Evolutionary conservation across 2,113 vertebrate genomes (phyloP), one percentile per base, ranked within the genome.

Genomic region (Scatophagus argus): DNA sequence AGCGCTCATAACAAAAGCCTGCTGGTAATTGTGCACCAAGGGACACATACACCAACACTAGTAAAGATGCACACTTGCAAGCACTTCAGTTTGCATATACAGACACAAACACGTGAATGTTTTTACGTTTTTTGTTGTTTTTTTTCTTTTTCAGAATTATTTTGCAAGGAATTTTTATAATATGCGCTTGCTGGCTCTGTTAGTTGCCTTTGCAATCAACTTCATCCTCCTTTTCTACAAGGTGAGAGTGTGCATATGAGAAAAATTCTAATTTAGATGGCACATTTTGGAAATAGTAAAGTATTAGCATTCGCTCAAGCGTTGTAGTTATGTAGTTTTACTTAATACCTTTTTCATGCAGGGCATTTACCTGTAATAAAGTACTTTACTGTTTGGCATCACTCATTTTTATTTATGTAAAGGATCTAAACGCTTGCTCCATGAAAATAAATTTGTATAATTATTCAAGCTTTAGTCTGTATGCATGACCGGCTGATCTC

Each of bases 201-300:
- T 98, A 92, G 96, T 98, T 16, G 95, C 98, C 34, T 99, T 99
- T 87, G 96, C 96, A 9, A 98, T 99, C 91, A 99, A 99, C 92
- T 99, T 99, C 90, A 98, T 99, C 85, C 94, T 99, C 36, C 96
- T 99, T 47, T 99, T 99, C 84, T 99, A 97, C 82, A 99, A 99
- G 96, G 98, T 98, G 90, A 92, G 84, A 23, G 43, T 36, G 43
- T 29, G 10, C 9, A 32, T 38, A 12, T 65, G 23, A 55, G 12
- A 59, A 31, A 67, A 51, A 59, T 49, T 27, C 6, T 25, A 29
- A 54, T 67, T 8, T 21, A 49, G 13, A 41, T 34, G 19, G 16
- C 29, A 16, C 4, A 44, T 19, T 64, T 43, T 1, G 19, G 39
- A 59, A 31, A 23, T n/a, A n/a, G n/a, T n/a, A n/a, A n/a, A n/a